These are phyloP conservation scores for Orthonyx spaldingii DNA, from an alignment of 2,113 vertebrate species.

Conservation along the genomic window DNA sequence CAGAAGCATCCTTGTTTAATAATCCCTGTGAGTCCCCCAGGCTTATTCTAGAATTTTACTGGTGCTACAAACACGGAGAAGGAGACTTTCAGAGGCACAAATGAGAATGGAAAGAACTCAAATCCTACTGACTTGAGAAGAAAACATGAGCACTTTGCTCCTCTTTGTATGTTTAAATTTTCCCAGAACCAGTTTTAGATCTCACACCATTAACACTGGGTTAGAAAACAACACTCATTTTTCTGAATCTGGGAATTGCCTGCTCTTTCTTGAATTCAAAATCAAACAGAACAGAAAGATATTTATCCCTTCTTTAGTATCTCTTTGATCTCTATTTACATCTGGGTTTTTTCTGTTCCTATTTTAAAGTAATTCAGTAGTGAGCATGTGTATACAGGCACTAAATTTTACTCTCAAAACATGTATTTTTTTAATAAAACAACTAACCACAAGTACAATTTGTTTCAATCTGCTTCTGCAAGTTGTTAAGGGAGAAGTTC, in stretches of 20 bases:
- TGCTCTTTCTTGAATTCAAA: neutral
- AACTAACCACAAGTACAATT: neutral
- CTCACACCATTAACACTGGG: neutral
- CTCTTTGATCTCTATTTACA: neutral
- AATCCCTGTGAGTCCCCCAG: neutral
- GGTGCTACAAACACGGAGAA: neutral
- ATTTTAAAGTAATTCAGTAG: neutral
- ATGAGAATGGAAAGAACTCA: neutral
- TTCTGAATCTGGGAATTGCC: neutral
- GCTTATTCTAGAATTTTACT: neutral
- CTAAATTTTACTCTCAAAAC: neutral
- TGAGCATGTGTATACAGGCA: neutral
- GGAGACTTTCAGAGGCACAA: neutral
- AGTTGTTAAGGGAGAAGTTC: neutral
- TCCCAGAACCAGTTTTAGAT: neutral
- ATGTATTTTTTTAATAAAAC: neutral
- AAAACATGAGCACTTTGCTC: neutral
- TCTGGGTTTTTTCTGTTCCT: neutral
- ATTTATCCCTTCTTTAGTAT: neutral
- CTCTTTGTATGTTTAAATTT: neutral
- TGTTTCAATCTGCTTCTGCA: constrained; percentile 25
- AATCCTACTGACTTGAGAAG: neutral
- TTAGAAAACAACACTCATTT: neutral
- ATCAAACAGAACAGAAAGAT: neutral
- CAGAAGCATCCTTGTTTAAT: neutral